Percentiles rank a stretch among this genome's conserved stretches.
Conservation (phyloP, 2,888 invertebrate genomes). For the Perizoma affinitatum region DNA sequence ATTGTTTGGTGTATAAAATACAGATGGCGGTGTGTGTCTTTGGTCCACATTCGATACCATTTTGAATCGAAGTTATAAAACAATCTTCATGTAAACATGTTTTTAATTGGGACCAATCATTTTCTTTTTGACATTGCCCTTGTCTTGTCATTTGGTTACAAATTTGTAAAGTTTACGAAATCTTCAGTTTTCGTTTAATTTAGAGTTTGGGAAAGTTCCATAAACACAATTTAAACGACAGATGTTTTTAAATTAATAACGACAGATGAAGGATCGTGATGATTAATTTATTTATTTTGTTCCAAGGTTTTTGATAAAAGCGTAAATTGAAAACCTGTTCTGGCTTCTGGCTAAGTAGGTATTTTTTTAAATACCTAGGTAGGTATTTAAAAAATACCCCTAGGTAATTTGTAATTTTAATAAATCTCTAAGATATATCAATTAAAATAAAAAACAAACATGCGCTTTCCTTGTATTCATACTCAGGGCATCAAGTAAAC, state of each 20-base stretch:
- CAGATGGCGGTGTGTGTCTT: slow-evolving; percentile 21
- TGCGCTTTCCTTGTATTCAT: too few species aligned
- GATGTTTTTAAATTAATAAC: slow-evolving; percentile 26
- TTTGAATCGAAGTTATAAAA: slow-evolving; percentile 1
- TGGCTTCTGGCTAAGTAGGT: too few species aligned
- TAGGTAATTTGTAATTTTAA: too few species aligned
- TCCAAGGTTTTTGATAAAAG: background rate
- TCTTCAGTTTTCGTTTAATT: slow-evolving; percentile 12
- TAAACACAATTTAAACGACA: slow-evolving; percentile 18
- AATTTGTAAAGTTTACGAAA: slow-evolving; percentile 24
- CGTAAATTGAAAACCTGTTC: too few species aligned
- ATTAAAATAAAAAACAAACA: too few species aligned
- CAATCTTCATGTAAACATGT: too few species aligned
- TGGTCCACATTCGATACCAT: background rate
- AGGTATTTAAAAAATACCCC: too few species aligned
- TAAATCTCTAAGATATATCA: too few species aligned
- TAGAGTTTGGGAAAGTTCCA: background rate
- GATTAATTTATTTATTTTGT: slow-evolving; percentile 3
- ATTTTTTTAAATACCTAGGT: too few species aligned
- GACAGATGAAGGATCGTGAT: slow-evolving; percentile 30
- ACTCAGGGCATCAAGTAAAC: too few species aligned
- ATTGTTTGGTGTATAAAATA: background rate
- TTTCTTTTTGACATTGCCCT: slow-evolving; percentile 34
- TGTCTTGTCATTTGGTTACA: slow-evolving; percentile 23
- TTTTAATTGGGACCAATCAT: slow-evolving; percentile 17